Evolutionary conservation across 2,888 invertebrate species (phyloP).

Genomic region (Rhagonycha fulva): DNA sequence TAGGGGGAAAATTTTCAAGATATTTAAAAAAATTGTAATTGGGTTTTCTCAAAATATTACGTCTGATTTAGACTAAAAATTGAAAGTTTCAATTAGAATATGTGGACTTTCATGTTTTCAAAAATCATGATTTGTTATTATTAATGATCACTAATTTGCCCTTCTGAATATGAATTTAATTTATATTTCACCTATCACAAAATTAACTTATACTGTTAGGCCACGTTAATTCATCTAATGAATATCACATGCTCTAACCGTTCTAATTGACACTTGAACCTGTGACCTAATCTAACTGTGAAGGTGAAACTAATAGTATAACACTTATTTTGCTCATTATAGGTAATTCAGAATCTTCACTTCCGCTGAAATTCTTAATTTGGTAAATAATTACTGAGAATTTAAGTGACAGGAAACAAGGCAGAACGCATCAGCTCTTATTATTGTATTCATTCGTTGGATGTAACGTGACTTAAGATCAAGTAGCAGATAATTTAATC

Average conservation of each 20-base stretch:
- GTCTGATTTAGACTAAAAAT: too few species aligned
- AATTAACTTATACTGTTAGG: not conserved
- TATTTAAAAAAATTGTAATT: too few species aligned
- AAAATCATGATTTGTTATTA: not conserved
- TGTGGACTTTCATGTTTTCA: too few species aligned
- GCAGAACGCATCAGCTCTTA: not conserved
- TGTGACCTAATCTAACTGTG: not conserved
- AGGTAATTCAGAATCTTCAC: not conserved
- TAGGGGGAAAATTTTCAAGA: too few species aligned
- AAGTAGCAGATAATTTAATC: not conserved
- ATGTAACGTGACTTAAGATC: not conserved
- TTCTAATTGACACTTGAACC: not conserved
- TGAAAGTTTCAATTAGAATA: too few species aligned
- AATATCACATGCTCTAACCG: not conserved
- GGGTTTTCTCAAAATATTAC: too few species aligned
- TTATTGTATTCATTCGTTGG: not conserved
- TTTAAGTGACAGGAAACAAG: not conserved
- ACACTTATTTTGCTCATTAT: not conserved
- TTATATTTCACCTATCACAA: not conserved
- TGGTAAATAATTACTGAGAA: not conserved
- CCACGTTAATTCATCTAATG: not conserved
- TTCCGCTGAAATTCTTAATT: not conserved
- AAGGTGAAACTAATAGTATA: not conserved
- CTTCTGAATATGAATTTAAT: not conserved
- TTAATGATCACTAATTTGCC: not conserved